Evolutionary conservation across 53 echinoderm and acorn worm genomes (phyloP).

Genomic region (Henricia sp.): DNA sequence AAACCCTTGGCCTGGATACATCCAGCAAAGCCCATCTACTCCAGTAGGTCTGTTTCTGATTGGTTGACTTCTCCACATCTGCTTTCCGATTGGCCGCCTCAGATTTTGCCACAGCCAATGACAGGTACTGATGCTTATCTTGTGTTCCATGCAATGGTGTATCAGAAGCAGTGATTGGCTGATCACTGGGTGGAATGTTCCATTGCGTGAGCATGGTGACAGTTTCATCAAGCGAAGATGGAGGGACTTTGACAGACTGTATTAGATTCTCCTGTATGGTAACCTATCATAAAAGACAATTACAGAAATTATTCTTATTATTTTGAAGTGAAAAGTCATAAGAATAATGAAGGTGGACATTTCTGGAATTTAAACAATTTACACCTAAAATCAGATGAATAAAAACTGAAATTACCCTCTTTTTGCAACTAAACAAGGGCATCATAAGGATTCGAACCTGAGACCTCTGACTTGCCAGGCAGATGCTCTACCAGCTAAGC

Average conservation of each 20-base stretch:
- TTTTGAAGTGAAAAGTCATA: no score
- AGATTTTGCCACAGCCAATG: constrained; percentile 65
- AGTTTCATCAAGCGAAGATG: constrained; percentile 20
- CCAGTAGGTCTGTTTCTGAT: constrained; percentile 71
- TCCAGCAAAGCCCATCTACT: constrained; percentile 80
- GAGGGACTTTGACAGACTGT: constrained; percentile 30
- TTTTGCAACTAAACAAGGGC: no score
- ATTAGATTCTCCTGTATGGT: constrained; percentile 9
- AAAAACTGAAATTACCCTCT: background rate
- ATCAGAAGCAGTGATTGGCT: constrained; percentile 51
- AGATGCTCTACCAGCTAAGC: no score
- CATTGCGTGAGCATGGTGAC: constrained; percentile 68
- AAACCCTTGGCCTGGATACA: constrained; percentile 61
- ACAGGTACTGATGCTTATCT: constrained; percentile 59
- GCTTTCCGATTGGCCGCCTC: constrained; percentile 28
- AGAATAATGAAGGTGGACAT: background rate
- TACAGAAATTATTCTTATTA: no score
- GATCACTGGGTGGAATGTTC: constrained; percentile 61
- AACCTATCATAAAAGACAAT: background rate
- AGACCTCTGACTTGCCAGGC: no score
- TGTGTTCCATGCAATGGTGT: constrained; percentile 35
- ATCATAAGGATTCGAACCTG: no score
- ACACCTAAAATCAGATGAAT: background rate
- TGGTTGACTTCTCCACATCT: constrained; percentile 13
- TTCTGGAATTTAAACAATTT: background rate